Conservation (phyloP, 2,113 vertebrate species). For the Petrocephalus zakoni region DNA sequence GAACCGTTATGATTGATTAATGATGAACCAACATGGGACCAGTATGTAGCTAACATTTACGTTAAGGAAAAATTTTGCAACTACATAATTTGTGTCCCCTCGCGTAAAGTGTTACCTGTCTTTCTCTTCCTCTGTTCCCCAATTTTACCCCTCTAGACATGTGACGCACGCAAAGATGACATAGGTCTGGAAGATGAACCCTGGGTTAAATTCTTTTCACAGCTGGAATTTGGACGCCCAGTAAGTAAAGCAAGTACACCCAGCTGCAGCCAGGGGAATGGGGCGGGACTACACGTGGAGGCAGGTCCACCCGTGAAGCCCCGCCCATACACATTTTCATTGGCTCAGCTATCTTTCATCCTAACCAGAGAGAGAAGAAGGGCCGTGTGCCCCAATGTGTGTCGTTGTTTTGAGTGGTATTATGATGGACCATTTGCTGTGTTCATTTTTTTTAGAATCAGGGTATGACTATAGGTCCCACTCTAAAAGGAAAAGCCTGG, state of each 20-base stretch:
- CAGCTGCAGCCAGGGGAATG: neutral
- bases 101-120: neutral
- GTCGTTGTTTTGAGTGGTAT: neutral
- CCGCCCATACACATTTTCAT: neutral
- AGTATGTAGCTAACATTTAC: neutral
- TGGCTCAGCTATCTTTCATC: neutral
- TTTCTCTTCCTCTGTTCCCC: neutral
- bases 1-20: neutral
- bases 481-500: neutral
- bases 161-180: conserved; percentile 74
- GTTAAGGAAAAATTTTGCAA: neutral
- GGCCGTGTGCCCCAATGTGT: neutral
- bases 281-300: neutral
- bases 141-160: conserved; percentile 62
- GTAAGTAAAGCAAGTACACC: conserved; percentile 70
- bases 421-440: neutral
- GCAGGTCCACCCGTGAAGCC: neutral
- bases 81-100: neutral
- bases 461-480: neutral
- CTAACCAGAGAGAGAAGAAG: neutral
- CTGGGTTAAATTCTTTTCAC: conserved; percentile 93
- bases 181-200: conserved; percentile 91
- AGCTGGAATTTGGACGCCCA: conserved; percentile 83
- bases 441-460: neutral
- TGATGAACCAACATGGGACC: neutral